Evolutionary conservation across 2,888 invertebrate species (phyloP).

Genomic region (Limnephilus lunatus): DNA sequence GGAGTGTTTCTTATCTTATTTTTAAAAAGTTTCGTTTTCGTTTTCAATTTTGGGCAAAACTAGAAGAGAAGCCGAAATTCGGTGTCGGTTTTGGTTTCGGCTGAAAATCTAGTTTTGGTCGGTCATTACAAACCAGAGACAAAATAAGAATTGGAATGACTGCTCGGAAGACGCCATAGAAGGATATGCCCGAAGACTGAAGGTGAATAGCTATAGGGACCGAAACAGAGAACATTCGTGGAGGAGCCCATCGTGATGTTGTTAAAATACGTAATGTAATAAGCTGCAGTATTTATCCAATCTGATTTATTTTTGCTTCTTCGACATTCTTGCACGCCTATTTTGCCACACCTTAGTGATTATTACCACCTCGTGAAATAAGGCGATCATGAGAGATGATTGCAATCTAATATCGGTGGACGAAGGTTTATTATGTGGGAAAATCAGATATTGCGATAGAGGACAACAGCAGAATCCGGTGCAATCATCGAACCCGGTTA

Average conservation of each 20-base stretch:
- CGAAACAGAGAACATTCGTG: neutral
- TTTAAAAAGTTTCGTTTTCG: no score
- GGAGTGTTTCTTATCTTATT: no score
- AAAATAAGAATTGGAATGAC: neutral
- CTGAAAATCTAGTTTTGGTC: no score
- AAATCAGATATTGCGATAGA: neutral
- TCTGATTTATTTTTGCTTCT: neutral
- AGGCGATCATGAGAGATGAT: constrained; percentile 6
- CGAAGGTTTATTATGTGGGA: neutral
- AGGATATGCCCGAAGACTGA: no score
- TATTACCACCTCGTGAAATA: neutral
- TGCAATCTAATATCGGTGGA: neutral
- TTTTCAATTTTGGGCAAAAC: no score
- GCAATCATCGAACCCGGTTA: neutral
- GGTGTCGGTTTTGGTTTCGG: no score
- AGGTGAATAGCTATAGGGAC: neutral
- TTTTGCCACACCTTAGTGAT: neutral
- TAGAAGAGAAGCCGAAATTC: no score
- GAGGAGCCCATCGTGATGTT: neutral
- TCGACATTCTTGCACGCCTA: neutral
- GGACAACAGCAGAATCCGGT: neutral
- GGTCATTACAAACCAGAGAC: no score
- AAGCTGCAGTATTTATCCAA: neutral
- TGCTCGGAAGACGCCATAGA: neutral
- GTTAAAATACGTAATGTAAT: neutral